Evolutionary conservation across 2,888 invertebrate species (phyloP).

Genomic region (Lydus trimaculatus): DNA sequence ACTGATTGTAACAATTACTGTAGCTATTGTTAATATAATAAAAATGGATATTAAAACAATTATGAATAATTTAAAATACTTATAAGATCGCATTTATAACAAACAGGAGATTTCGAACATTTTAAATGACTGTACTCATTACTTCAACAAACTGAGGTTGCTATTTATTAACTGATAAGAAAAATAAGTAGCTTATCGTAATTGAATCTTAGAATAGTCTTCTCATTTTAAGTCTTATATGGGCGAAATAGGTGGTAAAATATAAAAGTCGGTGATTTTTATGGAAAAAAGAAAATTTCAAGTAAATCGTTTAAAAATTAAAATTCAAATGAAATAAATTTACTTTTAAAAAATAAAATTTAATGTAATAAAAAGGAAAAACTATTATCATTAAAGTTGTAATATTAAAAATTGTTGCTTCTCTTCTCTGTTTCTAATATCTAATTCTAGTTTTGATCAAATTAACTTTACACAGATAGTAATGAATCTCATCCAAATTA

Average conservation of each 20-base stretch:
- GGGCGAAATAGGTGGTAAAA: constrained; percentile 11
- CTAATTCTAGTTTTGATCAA: too few species aligned
- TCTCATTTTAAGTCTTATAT: constrained; percentile 22
- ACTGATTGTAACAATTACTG: too few species aligned
- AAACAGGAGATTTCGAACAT: constrained; percentile 43
- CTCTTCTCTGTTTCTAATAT: too few species aligned
- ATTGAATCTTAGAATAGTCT: constrained; percentile 57
- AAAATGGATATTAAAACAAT: too few species aligned
- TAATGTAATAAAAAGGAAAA: too few species aligned
- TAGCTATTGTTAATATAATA: too few species aligned
- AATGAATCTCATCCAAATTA: too few species aligned
- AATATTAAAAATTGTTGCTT: too few species aligned
- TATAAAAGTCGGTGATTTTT: constrained; percentile 14
- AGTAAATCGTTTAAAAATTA: background rate
- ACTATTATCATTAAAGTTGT: too few species aligned
- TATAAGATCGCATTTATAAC: constrained; percentile 35
- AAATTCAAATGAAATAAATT: constrained; percentile 5
- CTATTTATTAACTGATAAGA: constrained; percentile 58
- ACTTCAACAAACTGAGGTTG: constrained; percentile 32
- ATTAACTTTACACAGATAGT: too few species aligned
- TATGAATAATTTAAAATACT: too few species aligned
- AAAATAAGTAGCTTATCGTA: constrained; percentile 58
- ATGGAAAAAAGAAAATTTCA: constrained; percentile 10
- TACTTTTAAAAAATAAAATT: too few species aligned
- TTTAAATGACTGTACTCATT: constrained; percentile 33